phyloP scores from a whole-genome alignment of 2,113 vertebrate genomes.

The Anser brachyrhynchus region DNA sequence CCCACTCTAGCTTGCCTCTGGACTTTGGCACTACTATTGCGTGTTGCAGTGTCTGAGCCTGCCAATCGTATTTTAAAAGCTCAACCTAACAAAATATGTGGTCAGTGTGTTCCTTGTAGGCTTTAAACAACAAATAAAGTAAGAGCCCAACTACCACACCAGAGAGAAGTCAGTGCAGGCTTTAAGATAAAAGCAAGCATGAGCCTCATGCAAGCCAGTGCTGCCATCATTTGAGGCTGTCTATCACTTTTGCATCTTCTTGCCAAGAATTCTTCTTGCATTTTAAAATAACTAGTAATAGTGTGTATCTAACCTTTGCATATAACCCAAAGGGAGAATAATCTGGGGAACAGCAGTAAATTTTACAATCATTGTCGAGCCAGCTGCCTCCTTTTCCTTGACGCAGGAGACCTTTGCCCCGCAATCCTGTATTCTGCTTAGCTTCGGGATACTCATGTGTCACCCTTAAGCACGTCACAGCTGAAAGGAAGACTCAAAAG shows the following conservation, averaged over 20 bases:
- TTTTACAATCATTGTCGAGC: not conserved
- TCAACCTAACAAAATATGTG: rapidly evolving
- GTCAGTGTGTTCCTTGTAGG: not conserved
- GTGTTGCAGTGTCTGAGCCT: not conserved
- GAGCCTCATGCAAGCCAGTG: not conserved
- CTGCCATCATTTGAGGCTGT: not conserved
- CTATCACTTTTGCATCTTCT: not conserved
- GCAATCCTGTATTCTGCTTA: not conserved
- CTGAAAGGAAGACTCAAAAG: not conserved
- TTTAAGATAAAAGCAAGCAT: not conserved
- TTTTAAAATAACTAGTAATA: not conserved
- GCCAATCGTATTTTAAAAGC: not conserved
- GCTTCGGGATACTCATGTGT: not conserved
- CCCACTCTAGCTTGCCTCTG: not conserved
- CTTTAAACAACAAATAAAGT: not conserved
- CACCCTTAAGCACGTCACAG: not conserved
- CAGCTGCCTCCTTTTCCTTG: not conserved
- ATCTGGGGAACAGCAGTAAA: not conserved
- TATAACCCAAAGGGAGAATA: not conserved
- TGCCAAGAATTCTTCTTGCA: not conserved
- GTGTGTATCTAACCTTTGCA: not conserved
- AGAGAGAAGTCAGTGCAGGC: not conserved
- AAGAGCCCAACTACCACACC: not conserved
- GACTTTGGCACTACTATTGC: not conserved
- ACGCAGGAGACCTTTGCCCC: not conserved